Evolutionary conservation across 2,888 invertebrate species (phyloP), one percentile per base, ranked within the genome.

Genomic region (Nipponacmea schrenckii): DNA sequence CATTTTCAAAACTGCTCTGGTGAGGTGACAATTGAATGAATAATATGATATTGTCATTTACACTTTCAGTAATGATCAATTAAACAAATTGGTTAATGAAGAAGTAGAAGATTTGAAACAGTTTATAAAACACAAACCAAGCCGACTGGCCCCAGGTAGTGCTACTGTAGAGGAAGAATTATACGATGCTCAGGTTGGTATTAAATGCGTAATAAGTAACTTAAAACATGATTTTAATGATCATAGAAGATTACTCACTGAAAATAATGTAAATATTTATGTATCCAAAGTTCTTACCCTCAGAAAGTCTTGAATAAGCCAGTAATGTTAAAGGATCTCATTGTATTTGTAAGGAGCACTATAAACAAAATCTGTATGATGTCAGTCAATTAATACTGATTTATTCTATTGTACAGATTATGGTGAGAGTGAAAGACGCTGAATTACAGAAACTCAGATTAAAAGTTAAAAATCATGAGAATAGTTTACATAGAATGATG

Each of bases 31-130:
- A 31, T 5, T 31, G 5, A 31, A 31, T 31, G 31, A 2, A 31
- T 39, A 39, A 39, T 39, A 20, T 56, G 20, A 12, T 12, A 56
- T 24, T 12, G 24, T 68, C 46, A 3, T 24, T n/a, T 73, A 10
- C 70, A 50, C 44, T 69, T 76, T 17, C 79, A 87, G 87, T 73
- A 86, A 86, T 79, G 87, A 88, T 64, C 84, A 87, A 48, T 81
- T 89, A 72, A 94, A 93, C 69, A 93, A 94, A 85, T 94, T 95
- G 89, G 91, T 96, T 64, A 92, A 94, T 85, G 94, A 95, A 85
- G 95, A 87, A 76, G 84, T 87, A 39, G 85, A 85, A 62, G 78
- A 82, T 27, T 71, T 87, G 70, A 86, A 85, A 70, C 81, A 83
- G 15, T 84, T 83, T 70, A 82, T 84, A 62, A 81, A 81, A 73